Percentiles rank a stretch among this genome's conserved stretches.
Conservation (phyloP, 1,140 invertebrate genomes). For the Acyrthosiphon pisum region DNA sequence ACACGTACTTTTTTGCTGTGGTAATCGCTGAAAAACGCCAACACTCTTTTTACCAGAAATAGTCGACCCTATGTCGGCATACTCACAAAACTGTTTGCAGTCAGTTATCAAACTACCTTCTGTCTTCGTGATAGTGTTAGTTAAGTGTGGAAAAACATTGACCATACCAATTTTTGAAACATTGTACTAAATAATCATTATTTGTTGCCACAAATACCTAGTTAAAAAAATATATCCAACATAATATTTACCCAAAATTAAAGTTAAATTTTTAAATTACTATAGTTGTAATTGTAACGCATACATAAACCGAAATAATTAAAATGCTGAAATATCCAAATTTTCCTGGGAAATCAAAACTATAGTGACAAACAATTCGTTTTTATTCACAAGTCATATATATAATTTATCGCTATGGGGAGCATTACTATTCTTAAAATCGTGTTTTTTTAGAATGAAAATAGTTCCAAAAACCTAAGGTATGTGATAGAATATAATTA, state of each 20-base stretch:
- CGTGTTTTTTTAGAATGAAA: neutral
- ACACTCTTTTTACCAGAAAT: neutral
- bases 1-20: neutral
- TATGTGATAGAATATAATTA: neutral
- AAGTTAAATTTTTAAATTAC: too few species aligned
- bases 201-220: neutral
- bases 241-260: neutral
- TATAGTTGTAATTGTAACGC: too few species aligned
- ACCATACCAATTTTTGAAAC: neutral
- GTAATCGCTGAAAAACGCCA: neutral
- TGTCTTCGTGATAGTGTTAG: neutral
- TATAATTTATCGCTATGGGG: neutral
- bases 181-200: neutral
- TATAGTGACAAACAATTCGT: neutral
- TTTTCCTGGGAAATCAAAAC: neutral
- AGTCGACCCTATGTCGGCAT: neutral
- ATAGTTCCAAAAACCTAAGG: neutral
- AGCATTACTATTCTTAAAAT: neutral
- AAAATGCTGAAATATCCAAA: too few species aligned
- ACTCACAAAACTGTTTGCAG: neutral
- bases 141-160: neutral
- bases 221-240: neutral
- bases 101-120: neutral
- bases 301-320: too few species aligned
- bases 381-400: neutral